A percentile compares a stretch with the other conserved stretches of the same genome.
Evolutionary conservation across 2,888 invertebrate genomes (phyloP).

Genomic region (Heliconius erato): DNA sequence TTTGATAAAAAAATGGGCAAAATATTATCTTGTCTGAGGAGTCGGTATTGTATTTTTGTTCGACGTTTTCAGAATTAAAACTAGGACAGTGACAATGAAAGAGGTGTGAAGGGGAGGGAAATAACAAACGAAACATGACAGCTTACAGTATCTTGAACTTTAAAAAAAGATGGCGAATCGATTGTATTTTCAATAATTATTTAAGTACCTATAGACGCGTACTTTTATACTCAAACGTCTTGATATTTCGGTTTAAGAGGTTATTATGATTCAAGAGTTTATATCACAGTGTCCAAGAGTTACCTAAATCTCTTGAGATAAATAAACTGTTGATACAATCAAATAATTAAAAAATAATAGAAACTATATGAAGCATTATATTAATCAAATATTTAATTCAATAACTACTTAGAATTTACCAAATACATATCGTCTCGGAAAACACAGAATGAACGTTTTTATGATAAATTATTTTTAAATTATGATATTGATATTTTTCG

Average conservation of each 20-base stretch:
- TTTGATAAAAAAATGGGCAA: conserved; percentile 15
- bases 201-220: neutral
- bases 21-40: conserved; percentile 56
- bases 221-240: neutral
- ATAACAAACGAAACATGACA: conserved; percentile 72
- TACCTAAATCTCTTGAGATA: neutral
- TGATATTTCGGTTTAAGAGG: neutral
- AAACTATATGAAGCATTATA: no score
- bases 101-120: conserved; percentile 61
- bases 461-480: no score
- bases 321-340: no score
- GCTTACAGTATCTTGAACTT: conserved; percentile 61
- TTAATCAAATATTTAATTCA: no score
- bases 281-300: neutral
- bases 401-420: no score
- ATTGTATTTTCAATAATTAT: neutral
- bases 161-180: conserved; percentile 29
- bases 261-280: no score
- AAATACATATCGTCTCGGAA: no score
- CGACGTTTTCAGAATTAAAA: conserved; percentile 83
- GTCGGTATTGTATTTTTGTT: conserved; percentile 81
- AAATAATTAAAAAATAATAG: no score
- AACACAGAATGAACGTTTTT: no score
- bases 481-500: no score
- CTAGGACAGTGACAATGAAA: conserved; percentile 78